These are phyloP conservation scores for Percopsis omiscomaycus DNA, from an alignment of 2,797 vertebrate species.

Conservation along the genomic window DNA sequence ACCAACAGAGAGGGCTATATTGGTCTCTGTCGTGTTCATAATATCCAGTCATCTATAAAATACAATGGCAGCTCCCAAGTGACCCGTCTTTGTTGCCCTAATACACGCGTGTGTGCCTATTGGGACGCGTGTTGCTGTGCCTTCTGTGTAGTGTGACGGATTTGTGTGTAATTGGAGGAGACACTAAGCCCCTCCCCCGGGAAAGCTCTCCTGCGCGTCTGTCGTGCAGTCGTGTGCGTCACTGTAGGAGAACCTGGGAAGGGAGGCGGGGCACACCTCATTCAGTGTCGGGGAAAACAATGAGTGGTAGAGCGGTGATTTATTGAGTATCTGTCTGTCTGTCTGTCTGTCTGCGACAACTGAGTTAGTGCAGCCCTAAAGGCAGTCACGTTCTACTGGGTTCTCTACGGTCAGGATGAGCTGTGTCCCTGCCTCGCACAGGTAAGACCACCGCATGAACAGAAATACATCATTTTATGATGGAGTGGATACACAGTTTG, in stretches of 20 bases:
- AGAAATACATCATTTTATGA: not conserved
- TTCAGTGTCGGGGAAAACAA: too few relatives aligned
- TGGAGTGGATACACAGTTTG: too few relatives aligned
- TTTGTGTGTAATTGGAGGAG: constrained; percentile 51
- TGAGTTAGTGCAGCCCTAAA: too few relatives aligned
- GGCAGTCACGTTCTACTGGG: not conserved
- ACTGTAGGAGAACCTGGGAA: constrained; percentile 20
- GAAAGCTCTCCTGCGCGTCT: constrained; percentile 26
- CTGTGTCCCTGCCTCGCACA: constrained; percentile 57
- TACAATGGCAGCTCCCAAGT: constrained; percentile 15
- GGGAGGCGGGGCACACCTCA: constrained; percentile 8
- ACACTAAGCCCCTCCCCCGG: constrained; percentile 55
- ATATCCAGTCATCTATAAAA: too few relatives aligned
- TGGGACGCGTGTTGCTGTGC: constrained; percentile 15
- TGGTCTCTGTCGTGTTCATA: too few relatives aligned
- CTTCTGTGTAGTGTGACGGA: constrained; percentile 35
- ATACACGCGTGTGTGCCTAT: too few relatives aligned
- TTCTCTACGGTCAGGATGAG: constrained; percentile 40
- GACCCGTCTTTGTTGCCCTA: constrained; percentile 9
- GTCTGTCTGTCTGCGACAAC: not conserved
- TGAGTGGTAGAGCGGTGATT: not conserved
- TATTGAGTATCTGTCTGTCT: not conserved
- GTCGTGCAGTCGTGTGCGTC: constrained; percentile 36
- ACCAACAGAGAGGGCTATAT: too few relatives aligned
- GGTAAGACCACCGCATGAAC: constrained; percentile 37